Base-by-base conservation (phyloP, 2,888 invertebrate species). In the Cantharis rustica region DNA sequence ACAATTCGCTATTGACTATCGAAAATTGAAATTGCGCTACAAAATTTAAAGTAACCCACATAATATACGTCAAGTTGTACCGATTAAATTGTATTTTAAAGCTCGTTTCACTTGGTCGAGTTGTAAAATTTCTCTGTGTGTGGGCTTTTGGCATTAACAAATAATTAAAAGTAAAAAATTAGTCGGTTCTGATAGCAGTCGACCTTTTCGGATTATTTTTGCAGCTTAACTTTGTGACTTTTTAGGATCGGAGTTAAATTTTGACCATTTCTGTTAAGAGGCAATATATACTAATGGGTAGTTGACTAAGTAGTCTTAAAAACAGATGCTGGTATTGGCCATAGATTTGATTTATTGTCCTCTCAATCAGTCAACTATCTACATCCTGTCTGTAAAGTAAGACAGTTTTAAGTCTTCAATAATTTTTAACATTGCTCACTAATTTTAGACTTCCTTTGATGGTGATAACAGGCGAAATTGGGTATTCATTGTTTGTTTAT, bases 321-420 rank as follows among this genome's bases (percentile, higher is more conserved):
- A 66, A 17, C 64, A 66, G 64, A 66, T 66, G 64, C 20, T 66
- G 64, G 64, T 66, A 23, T 66, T 66, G 64, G 64, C 23, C 64
- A 17, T 66, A 13, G 13, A 66, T 66, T 11, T 66, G 64, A 66
- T 66, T 66, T 66, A 66, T 66, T 66, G 23, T 66, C 64, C 64
- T 66, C 64, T 66, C 23, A 17, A 66, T 20, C 17, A 66, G 23
- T 66, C 64, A 66, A 66, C 20, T 66, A 66, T 66, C 64, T 66
- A 66, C 64, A 20, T 66, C 64, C 64, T 66, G 64, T 66, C 20
- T 66, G n/a, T 47, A 47, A 47, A 47, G 47, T 47, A 47, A 47
- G 64, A 66, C 64, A 66, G n/a, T 66, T 66, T 66, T 66, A 66
- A 64, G 13, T 16, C 64, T 66, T 66, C 9, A 17, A 13, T 17